A percentile compares a stretch with the other conserved stretches of the same genome.
These are phyloP conservation scores for Pleuronectes platessa DNA, from an alignment of 2,113 vertebrate species.

Conservation along the genomic window DNA sequence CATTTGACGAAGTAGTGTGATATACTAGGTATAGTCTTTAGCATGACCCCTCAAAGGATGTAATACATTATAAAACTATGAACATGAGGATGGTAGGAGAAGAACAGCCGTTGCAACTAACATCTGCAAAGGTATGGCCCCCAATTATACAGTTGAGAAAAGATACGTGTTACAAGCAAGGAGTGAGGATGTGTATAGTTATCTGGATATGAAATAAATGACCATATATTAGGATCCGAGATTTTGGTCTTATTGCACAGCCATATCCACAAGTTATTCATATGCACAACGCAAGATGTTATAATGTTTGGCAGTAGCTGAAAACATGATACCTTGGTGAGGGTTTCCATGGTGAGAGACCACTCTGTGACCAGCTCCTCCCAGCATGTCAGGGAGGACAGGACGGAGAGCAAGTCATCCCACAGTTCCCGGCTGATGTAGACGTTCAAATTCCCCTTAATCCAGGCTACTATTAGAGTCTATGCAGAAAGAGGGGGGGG, in stretches of 20 bases:
- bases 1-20: no score
- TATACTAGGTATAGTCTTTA: no score
- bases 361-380: slow-evolving; percentile 98
- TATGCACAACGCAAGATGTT: not conserved
- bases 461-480: slow-evolving; percentile 99
- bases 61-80: no score
- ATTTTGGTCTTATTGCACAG: not conserved
- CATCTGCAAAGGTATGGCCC: no score
- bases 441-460: slow-evolving; percentile 97
- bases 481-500: slow-evolving; percentile 57
- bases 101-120: no score
- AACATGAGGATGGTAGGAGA: no score
- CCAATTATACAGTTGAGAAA: no score
- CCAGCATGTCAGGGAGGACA: slow-evolving; percentile 97
- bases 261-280: not conserved
- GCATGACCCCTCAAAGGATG: no score
- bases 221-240: not conserved
- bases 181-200: not conserved
- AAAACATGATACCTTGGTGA: slow-evolving; percentile 86
- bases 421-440: slow-evolving; percentile 97
- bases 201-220: not conserved
- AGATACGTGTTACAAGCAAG: not conserved
- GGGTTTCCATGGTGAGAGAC: slow-evolving; percentile 98
- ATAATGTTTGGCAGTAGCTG: not conserved
- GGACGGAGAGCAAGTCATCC: slow-evolving; percentile 95